Base-by-base conservation (phyloP, 92 coral and sea anemone species). In the Parazoanthus darwini region DNA sequence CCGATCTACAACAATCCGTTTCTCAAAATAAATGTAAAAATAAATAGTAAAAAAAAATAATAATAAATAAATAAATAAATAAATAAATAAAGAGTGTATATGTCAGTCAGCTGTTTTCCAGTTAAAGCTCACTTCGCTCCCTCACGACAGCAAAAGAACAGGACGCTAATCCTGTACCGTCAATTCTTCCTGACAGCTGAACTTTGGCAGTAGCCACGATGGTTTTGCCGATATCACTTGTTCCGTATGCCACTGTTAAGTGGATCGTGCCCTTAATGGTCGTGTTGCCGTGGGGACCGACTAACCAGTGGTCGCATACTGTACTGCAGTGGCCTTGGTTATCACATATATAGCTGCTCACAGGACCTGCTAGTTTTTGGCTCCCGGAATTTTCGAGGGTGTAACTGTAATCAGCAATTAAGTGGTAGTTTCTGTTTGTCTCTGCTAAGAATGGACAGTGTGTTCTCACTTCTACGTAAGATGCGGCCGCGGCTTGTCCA, bases 191-290 rank as follows among this genome's bases (percentile, higher is more conserved):
- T 33, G 42, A 33, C 38, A 72, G 39, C 39, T 72, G 39, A 8
- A 72, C 77, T 16, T 11, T 13, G 7, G 77, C 77, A n/a, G 77
- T 33, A 72, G 33, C 77, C 77, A 72, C 42, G 6, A 72, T 72
- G 77, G 39, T 1, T 72, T 72, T 72, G 38, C 77, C 77, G 77
- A 72, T 33, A 72, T 72, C 77, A 29, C 77, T 72, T 72, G 77
- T 10, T 33, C 39, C 11, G 33, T 72, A 72, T 26, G 42, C 77
- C 8, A 72, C 77, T 72, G 43, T 29, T 36, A 72, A 14, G 39
- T 26, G 9, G 5, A 72, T 33, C 39, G 43, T 72, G 33, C 43
- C 77, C 6, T 43, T 2, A 18, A 26, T 4, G 37, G 77, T 26
- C 77, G 1, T 72, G 5, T 15, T 8, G 22, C 42, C 23, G 5